Conservation (phyloP, 2,888 invertebrate species). For the Drosophila aldrichi region DNA sequence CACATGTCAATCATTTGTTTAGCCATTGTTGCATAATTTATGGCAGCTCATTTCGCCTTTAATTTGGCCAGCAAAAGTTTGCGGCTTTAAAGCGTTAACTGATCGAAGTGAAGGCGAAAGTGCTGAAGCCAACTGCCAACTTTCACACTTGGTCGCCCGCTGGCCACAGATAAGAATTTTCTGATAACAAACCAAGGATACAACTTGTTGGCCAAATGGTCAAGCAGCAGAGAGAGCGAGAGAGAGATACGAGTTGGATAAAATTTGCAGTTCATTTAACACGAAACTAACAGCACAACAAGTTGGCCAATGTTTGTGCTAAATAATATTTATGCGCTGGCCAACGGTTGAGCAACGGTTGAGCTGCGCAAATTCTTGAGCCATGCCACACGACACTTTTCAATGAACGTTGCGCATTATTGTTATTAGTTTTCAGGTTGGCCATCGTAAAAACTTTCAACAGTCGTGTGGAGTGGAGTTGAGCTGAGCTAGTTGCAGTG, state of each 20-base stretch:
- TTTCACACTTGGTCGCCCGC: conserved; percentile 50
- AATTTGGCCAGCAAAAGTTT: conserved; percentile 24
- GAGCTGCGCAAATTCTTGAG: background rate
- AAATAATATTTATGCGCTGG: conserved; percentile 72
- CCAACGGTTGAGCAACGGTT: conserved; percentile 12
- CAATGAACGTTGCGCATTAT: conserved; percentile 73
- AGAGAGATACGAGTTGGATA: background rate
- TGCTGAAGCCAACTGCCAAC: conserved; percentile 55
- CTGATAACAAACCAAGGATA: conserved; percentile 64
- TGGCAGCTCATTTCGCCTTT: conserved; percentile 56
- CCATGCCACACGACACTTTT: conserved; percentile 41
- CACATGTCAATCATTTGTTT: conserved; percentile 83
- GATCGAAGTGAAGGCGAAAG: conserved; percentile 46
- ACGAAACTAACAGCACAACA: conserved; percentile 31
- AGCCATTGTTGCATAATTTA: conserved; percentile 75
- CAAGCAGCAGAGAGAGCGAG: conserved; percentile 15
- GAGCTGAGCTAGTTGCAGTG: conserved; percentile 31
- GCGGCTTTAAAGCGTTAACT: conserved; percentile 33
- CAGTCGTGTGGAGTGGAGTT: conserved; percentile 23
- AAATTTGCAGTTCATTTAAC: conserved; percentile 59
- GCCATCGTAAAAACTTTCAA: conserved; percentile 68
- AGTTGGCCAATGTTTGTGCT: conserved; percentile 42
- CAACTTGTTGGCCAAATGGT: conserved; percentile 54
- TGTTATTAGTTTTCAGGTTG: conserved; percentile 76
- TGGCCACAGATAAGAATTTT: conserved; percentile 60